phyloP scores from a whole-genome alignment of 2,888 invertebrate genomes.

The Lasioglossum lativentre region DNA sequence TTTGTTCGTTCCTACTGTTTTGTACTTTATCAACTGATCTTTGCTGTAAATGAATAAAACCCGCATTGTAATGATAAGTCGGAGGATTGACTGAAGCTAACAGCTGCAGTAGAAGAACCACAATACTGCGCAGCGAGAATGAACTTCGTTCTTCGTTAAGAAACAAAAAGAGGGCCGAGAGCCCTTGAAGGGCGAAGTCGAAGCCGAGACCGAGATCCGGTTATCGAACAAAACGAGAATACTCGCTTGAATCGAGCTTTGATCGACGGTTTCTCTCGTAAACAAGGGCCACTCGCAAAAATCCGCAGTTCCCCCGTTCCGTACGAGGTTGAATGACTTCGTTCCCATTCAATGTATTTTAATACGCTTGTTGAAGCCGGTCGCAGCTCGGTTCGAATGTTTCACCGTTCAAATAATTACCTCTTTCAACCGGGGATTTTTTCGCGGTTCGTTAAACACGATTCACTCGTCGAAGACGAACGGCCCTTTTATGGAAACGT shows the following conservation, averaged over 20 bases:
- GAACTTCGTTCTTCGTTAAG: not conserved
- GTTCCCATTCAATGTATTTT: slow-evolving; percentile 35
- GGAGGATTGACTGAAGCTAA: not conserved
- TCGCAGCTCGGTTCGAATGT: slow-evolving; percentile 25
- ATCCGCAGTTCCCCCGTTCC: not conserved
- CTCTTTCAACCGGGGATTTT: slow-evolving; percentile 41
- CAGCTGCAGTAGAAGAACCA: not conserved
- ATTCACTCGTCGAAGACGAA: slow-evolving; percentile 54
- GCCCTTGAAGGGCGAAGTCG: not conserved
- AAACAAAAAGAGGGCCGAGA: not conserved
- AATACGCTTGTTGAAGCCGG: slow-evolving; percentile 47
- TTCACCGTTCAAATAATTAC: slow-evolving; percentile 53
- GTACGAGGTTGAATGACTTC: slow-evolving; percentile 14
- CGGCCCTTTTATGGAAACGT: slow-evolving; percentile 38
- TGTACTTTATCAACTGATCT: not conserved
- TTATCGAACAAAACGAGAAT: slow-evolving; percentile 11
- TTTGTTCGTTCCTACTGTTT: not conserved
- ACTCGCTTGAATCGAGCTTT: slow-evolving; percentile 23
- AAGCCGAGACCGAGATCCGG: not conserved
- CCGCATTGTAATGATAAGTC: not conserved
- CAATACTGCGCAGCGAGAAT: not conserved
- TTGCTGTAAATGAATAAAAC: too few species aligned
- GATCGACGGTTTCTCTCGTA: slow-evolving; percentile 30
- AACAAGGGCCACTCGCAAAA: slow-evolving; percentile 28
- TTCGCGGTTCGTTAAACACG: slow-evolving; percentile 63